Percentiles rank a stretch among this genome's conserved stretches.
Conservation (phyloP, 2,113 vertebrate species). For the Toxostoma redivivum region DNA sequence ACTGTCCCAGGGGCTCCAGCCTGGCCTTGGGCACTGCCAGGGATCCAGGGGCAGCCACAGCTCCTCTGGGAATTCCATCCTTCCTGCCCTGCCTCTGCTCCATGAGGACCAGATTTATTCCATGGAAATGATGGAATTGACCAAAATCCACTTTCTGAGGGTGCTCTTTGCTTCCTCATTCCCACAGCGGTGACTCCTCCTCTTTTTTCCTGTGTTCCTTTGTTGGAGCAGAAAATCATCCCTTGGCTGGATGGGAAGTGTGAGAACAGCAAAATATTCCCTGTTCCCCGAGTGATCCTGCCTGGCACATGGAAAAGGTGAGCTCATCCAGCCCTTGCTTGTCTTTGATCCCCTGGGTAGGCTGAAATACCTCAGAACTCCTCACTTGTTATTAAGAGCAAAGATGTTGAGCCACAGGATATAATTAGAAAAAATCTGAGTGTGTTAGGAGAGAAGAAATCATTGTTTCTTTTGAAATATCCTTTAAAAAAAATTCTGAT, state of each 20-base stretch:
- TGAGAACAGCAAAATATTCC: neutral
- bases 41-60: neutral
- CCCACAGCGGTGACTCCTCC: neutral
- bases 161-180: neutral
- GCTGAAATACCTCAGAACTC: neutral
- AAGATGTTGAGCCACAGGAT: neutral
- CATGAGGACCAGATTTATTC: neutral
- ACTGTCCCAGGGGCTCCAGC: neutral
- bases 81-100: neutral
- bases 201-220: neutral
- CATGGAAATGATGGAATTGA: neutral
- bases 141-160: neutral
- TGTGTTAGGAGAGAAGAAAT: neutral
- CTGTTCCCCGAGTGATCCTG: neutral
- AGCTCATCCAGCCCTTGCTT: neutral
- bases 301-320: neutral
- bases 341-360: neutral
- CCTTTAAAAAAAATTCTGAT: neutral
- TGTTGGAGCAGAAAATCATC: neutral
- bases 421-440: conserved; percentile 9
- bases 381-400: neutral
- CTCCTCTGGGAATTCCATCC: no score
- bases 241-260: neutral
- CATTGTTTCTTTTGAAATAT: conserved; percentile 31
- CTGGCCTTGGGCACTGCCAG: neutral